Base-by-base conservation (phyloP, 2,797 vertebrate species). In the Acrossocheilus wenchowensis region DNA sequence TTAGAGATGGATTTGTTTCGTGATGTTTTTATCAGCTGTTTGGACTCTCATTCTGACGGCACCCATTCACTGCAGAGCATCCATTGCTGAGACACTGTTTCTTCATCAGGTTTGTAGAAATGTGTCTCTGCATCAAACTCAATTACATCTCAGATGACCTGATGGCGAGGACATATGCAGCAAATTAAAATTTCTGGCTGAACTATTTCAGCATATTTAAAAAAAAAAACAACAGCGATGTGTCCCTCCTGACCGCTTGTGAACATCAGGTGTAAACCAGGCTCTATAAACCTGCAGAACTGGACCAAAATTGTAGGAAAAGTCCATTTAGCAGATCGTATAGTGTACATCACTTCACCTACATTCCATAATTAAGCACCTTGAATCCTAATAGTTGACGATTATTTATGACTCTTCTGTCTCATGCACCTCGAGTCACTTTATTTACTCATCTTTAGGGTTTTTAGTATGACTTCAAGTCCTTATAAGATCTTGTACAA, bases 331-430 rank as follows among this genome's bases (percentile, higher is more conserved):
- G 26, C 72, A 48, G 11, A n/a, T 14, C 72, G 3, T 48, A 12
- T 26, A 26, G 12, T 48, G 39, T n/a, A 8, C 72, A 5, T 48
- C 12, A 6, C 41, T 73, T 73, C 43, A 73, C 71, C 39, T 73
- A 34, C 73, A 77, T 77, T 17, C 43, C 82, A 23, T 78, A 30
- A 84, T 77, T 12, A 54, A 85, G 83, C 83, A 78, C 74, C 74
- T 85, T 90, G 92, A 92, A 90, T 92, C 87, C 60, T 66, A 86
- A 94, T 93, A 94, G 94, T 92, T 94, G 95, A 94, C 94, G 94
- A 88, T 88, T 90, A 92, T 94, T 93, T 90, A 94, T 93, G 95
- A 93, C 62, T 66, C 54, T 26, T 73, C 41, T 66, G 43, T 50
- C 41, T 88, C 90, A 90, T 92, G 92, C 90, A 92, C 81, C 74